A percentile compares a stretch with the other conserved stretches of the same genome.
Evolutionary conservation across 1,140 invertebrate genomes (phyloP).

Genomic region (Halyomorpha halys): DNA sequence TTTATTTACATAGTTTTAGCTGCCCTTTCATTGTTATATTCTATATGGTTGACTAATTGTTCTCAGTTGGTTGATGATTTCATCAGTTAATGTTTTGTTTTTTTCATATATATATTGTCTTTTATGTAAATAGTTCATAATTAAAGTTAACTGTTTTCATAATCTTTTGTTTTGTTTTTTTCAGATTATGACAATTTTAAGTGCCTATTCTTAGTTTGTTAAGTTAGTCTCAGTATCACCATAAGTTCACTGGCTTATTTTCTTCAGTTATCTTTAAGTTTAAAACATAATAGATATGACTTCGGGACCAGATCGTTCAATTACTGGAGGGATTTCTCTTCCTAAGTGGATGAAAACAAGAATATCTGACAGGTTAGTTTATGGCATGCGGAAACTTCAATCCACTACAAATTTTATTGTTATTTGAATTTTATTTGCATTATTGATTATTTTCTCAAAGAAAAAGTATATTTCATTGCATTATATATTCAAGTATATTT

Average conservation of each 20-base stretch:
- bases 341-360: slow-evolving; percentile 21
- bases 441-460: no score
- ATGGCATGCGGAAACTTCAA: background rate
- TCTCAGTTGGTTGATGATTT: background rate
- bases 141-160: no score
- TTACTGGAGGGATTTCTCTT: slow-evolving; percentile 11
- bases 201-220: slow-evolving; percentile 12
- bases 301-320: slow-evolving; percentile 17
- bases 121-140: no score
- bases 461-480: no score
- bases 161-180: background rate
- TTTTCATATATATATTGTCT: background rate
- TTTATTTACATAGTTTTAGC: background rate
- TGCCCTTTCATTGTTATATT: background rate
- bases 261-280: background rate
- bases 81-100: no score
- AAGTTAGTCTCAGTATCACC: background rate
- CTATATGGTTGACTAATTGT: background rate
- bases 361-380: slow-evolving; percentile 22
- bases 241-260: slow-evolving; percentile 1
- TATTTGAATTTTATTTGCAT: no score
- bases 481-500: no score
- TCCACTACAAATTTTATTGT: background rate
- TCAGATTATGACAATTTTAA: slow-evolving; percentile 4
- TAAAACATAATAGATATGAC: slow-evolving; percentile 2